Evolutionary conservation across 1,140 invertebrate genomes (phyloP).

Genomic region (Lordiphosa stackelbergi): DNA sequence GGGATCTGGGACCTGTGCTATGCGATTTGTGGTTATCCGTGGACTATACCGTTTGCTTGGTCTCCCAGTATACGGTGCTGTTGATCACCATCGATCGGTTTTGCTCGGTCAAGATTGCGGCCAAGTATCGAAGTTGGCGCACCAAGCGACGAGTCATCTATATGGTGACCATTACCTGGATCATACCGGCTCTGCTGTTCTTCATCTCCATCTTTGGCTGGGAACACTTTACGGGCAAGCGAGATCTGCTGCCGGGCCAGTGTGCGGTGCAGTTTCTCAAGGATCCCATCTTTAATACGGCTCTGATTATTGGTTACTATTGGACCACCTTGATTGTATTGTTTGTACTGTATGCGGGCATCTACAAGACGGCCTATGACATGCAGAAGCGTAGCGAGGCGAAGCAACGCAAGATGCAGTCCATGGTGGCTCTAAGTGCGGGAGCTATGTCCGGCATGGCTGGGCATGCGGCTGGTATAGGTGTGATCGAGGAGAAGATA

Average conservation of each 20-base stretch:
- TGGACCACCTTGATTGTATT: slow-evolving; percentile 97
- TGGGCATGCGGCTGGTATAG: slow-evolving; percentile 90
- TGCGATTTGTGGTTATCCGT: slow-evolving; percentile 99
- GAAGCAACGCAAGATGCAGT: slow-evolving; percentile 95
- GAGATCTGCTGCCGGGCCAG: slow-evolving; percentile 90
- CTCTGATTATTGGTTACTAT: slow-evolving; percentile 98
- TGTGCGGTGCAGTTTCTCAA: slow-evolving; percentile 99
- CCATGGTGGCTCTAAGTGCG: slow-evolving; percentile 92
- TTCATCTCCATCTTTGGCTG: slow-evolving; percentile 99
- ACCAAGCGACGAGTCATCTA: slow-evolving; percentile 94
- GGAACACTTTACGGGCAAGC: slow-evolving; percentile 96
- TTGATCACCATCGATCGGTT: slow-evolving; percentile 99
- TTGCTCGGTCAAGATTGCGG: slow-evolving; percentile 99
- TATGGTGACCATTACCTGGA: slow-evolving; percentile 98
- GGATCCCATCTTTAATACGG: slow-evolving; percentile 97
- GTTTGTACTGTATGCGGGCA: slow-evolving; percentile 96
- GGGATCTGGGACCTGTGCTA: slow-evolving; percentile 96
- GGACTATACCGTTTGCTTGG: slow-evolving; percentile 99
- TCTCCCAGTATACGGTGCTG: slow-evolving; percentile 99
- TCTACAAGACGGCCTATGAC: slow-evolving; percentile 98
- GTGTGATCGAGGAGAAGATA: slow-evolving; percentile 83
- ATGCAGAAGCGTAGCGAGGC: slow-evolving; percentile 99
- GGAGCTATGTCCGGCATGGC: slow-evolving; percentile 93
- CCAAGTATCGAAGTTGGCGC: slow-evolving; percentile 97
- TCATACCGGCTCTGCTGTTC: slow-evolving; percentile 96